These are phyloP conservation scores for Drosophila gunungcola DNA, from an alignment of 1,140 invertebrate genomes.

Conservation along the genomic window DNA sequence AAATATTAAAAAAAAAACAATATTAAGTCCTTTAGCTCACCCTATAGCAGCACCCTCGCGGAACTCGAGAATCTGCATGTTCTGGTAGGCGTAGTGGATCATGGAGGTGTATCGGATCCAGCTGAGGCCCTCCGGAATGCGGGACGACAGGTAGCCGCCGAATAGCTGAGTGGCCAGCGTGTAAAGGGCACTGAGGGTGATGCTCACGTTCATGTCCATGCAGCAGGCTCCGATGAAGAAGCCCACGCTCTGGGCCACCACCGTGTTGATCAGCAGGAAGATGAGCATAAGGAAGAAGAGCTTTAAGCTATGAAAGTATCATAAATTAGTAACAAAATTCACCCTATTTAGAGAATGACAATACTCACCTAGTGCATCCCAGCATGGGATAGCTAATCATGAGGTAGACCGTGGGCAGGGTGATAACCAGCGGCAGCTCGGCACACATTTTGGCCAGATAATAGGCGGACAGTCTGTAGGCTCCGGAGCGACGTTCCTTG, in stretches of 20 bases:
- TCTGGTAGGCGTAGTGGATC: constrained; percentile 94
- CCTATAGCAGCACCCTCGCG: constrained; percentile 88
- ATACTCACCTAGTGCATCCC: constrained; percentile 84
- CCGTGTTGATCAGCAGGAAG: constrained; percentile 91
- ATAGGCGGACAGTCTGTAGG: constrained; percentile 93
- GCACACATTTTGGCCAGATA: constrained; percentile 95
- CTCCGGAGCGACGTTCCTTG: constrained; percentile 92
- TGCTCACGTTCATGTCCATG: constrained; percentile 92
- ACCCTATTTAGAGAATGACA: fast-evolving
- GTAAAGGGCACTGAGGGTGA: constrained; percentile 92
- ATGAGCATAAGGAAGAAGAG: constrained; percentile 90
- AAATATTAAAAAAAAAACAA: too few species aligned
- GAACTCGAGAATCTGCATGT: constrained; percentile 94
- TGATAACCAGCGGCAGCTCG: constrained; percentile 91
- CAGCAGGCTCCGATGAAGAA: constrained; percentile 93
- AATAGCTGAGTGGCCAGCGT: constrained; percentile 93
- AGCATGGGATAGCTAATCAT: constrained; percentile 93
- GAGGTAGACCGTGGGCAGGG: constrained; percentile 92
- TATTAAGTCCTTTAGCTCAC: constrained; percentile 86
- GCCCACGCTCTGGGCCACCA: constrained; percentile 94
- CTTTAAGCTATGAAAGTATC: constrained; percentile 85
- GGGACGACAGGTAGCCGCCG: constrained; percentile 91
- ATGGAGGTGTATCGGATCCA: constrained; percentile 92
- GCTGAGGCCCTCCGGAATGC: constrained; percentile 91
- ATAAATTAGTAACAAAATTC: background rate